phyloP scores from a whole-genome alignment of 1,140 invertebrate species.

The Nylanderia fulva region DNA sequence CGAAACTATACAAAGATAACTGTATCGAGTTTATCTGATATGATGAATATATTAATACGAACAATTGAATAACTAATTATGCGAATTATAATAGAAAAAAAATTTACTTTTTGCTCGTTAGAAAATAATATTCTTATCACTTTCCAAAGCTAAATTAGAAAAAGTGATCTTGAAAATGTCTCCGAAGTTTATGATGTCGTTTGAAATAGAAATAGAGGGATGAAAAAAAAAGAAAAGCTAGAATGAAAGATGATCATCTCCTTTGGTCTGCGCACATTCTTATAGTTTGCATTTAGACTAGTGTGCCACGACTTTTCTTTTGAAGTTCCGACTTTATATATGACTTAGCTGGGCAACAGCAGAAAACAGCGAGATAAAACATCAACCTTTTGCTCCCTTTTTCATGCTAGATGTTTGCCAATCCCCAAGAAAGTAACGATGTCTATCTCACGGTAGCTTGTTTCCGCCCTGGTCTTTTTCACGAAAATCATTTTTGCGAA shows the following conservation, averaged over 20 bases:
- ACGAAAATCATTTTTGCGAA: neutral
- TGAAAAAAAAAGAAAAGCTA: neutral
- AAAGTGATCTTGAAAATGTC: neutral
- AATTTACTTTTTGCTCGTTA: neutral
- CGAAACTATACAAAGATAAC: neutral
- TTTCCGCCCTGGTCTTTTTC: neutral
- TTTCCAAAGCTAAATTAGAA: neutral
- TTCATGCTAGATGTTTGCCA: slow-evolving; percentile 28
- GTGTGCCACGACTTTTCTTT: neutral
- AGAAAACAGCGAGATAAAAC: slow-evolving; percentile 1
- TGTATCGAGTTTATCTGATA: neutral
- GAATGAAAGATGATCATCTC: neutral
- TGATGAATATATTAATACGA: neutral
- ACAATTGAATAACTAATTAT: neutral
- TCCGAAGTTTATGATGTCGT: neutral
- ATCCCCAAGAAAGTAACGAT: neutral
- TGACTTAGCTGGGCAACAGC: neutral
- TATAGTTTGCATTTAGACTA: slow-evolving; percentile 47
- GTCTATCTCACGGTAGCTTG: neutral
- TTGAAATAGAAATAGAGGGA: neutral
- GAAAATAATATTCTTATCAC: neutral
- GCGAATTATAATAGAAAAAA: neutral
- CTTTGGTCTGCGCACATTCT: slow-evolving; percentile 2
- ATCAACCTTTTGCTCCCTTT: slow-evolving; percentile 4
- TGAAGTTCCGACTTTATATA: slow-evolving; percentile 20